Base-by-base conservation (phyloP, 2,888 invertebrate species). In the Himalopsyche tibetana region DNA sequence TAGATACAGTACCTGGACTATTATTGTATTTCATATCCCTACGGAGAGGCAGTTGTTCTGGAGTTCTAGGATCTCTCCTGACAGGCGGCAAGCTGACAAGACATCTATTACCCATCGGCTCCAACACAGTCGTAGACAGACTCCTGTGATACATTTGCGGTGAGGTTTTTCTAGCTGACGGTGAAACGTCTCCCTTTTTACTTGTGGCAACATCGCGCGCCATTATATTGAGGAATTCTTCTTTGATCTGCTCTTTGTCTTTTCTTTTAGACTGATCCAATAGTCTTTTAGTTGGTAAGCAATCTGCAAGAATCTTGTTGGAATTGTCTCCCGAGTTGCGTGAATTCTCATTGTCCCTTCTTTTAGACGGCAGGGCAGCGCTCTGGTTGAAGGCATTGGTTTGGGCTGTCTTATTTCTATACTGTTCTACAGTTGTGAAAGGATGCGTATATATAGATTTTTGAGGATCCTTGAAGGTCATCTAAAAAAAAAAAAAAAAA, bases 11-110 rank as follows among this genome's bases (percentile, higher is more conserved):
- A 88, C 88, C 86, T 88, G 84, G 87, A 28, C 79, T 86, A 79
- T 83, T 87, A 42, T 83, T 80, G 83, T 84, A 84, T 84, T 86
- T 81, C 15, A 38, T 11, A 55, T 88, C 87, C 55, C 84, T 85
- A 28, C 86, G 79, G 4, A 85, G 55, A 4, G 86, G 83, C 11
- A 69, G 80, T 38, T 84, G 86, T 11, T 89, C 89, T n/a, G 80
- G 85, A 40, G 87, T 87, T 86, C 91, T 89, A 88, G 91, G 91
- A 90, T 92, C 92, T 87, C 94, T 91, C 12, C 94, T 91, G 84
- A 94, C 93, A 12, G 94, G 94, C 88, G 94, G 94, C 89, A 94
- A 90, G 88, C 93, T 93, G 89, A 93, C 92, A 87, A 94, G 91
- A 85, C 92, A 90, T 45, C 92, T 91, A 3, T 91, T 85, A 40